These are phyloP conservation scores for Cantharis flavilabris DNA, from an alignment of 2,888 invertebrate species.

Conservation along the genomic window DNA sequence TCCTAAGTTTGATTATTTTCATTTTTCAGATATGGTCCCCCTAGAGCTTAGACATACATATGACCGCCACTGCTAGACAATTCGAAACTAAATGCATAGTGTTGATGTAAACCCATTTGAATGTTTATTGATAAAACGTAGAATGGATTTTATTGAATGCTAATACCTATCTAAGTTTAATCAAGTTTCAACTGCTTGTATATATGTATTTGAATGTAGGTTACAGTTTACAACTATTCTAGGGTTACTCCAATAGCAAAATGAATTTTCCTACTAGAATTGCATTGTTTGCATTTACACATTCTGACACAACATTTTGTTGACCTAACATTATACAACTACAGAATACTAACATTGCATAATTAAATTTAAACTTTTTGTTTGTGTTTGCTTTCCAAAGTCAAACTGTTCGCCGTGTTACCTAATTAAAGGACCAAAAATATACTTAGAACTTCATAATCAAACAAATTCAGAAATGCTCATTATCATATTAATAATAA, in stretches of 20 bases:
- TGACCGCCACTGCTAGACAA: no score
- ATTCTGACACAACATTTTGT: neutral
- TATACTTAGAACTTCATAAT: neutral
- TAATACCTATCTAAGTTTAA: neutral
- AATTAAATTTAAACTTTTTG: neutral
- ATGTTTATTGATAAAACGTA: neutral
- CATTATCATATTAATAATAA: no score
- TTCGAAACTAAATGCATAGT: no score
- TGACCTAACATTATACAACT: neutral
- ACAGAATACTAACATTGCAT: neutral
- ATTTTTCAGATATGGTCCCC: no score
- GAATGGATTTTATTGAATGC: neutral
- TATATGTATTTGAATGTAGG: neutral
- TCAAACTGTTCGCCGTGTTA: neutral
- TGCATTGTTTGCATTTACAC: neutral
- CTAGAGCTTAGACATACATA: no score
- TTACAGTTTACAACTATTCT: neutral
- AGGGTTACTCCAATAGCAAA: neutral
- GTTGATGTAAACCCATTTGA: neutral
- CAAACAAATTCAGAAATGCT: no score
- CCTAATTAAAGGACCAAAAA: neutral
- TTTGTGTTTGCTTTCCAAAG: neutral
- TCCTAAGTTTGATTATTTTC: no score
- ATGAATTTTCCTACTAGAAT: neutral
- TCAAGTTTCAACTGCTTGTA: neutral